Evolutionary conservation across 2,113 vertebrate genomes (phyloP), one percentile per base, ranked within the genome.

Genomic region (Pionites leucogaster): DNA sequence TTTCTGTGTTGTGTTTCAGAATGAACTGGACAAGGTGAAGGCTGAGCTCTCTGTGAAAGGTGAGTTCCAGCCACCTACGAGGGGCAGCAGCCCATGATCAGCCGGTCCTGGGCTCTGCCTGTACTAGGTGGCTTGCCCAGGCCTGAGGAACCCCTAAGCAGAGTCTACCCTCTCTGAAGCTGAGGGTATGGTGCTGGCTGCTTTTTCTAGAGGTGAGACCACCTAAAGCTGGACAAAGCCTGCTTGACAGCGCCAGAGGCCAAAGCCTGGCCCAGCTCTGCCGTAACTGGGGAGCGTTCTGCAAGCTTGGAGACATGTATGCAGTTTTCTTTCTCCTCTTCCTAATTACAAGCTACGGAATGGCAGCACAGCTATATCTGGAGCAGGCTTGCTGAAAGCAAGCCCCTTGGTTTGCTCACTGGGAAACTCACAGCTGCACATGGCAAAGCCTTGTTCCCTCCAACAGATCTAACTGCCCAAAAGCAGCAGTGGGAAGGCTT

Each of bases 11-110:
- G 60, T 67, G 65, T 97, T 98, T 83, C 96, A 99, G 99, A 99
- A 99, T 97, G 99, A 99, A 94, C 95, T 99, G 82, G 98, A 98
- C 92, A 97, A 94, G 86, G 82, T 98, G 91, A 99, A 98, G 97
- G 99, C 91, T 16, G 97, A 98, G 76, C 97, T 99, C 44, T 98
- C 97, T 27, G 31, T 97, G 59, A 99, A 98, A 99, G 99, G 99
- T 99, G 95, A 97, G 98, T 97, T 93, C 60, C 65, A 50, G 75
- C 64, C 53, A 28, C 42, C 11, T 27, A 41, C 0, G 29, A 8
- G 35, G 20, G n/a, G 37, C 0, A 0, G 55, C 47, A 63, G 29
- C 37, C 37, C 10, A 2, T 2, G 2, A 0, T 29, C 11, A 2
- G 59, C 55, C 20, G 17, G 39, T 37, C 70, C 37, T 57, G 62